phyloP scores from a whole-genome alignment of 2,797 vertebrate species.

The Caiman crocodilus region DNA sequence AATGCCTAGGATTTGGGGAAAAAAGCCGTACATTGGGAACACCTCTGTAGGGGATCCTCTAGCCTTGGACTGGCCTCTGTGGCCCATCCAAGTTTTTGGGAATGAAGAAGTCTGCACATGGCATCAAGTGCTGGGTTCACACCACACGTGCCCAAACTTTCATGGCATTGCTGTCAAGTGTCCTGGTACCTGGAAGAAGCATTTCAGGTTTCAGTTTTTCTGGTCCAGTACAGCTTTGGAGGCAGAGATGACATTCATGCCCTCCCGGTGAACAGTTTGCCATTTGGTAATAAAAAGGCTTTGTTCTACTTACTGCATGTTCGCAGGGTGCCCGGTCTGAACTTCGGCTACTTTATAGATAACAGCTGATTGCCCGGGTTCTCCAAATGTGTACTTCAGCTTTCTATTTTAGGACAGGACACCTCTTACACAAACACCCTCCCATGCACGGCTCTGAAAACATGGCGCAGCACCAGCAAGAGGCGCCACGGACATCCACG shows the following conservation, averaged over 20 bases:
- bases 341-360: background rate
- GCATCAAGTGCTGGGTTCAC: background rate
- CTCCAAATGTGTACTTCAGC: accelerated
- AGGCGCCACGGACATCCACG: background rate
- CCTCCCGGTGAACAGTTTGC: background rate
- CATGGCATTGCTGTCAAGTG: too few relatives aligned
- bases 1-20: background rate
- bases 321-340: background rate
- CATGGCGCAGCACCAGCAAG: background rate
- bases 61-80: background rate
- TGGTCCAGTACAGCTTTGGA: background rate
- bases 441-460: background rate
- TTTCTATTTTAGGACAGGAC: background rate
- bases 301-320: background rate
- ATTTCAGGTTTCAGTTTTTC: too few relatives aligned
- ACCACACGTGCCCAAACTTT: background rate
- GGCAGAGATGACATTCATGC: background rate
- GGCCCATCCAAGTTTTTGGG: background rate
- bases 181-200: too few relatives aligned
- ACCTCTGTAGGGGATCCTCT: background rate
- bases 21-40: background rate
- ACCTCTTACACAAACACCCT: background rate
- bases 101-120: background rate
- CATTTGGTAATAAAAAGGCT: background rate
- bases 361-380: background rate